Evolutionary conservation across 2,113 vertebrate genomes (phyloP).

Genomic region (Orycteropus afer): DNA sequence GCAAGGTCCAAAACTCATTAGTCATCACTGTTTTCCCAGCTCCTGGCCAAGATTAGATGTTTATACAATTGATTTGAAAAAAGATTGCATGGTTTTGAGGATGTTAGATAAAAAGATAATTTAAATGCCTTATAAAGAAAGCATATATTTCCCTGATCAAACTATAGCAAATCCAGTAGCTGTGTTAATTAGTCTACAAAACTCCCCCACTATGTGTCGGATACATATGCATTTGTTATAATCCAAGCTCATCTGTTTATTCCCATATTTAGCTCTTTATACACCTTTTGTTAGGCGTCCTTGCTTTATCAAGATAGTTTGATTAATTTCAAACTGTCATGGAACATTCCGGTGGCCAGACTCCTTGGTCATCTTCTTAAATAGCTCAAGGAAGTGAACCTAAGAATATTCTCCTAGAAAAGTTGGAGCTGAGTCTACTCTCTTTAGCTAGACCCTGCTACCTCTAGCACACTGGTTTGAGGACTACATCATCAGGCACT

Average conservation of each 20-base stretch:
- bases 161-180: background rate
- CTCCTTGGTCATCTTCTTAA: conserved; percentile 7
- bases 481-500: accelerated
- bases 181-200: background rate
- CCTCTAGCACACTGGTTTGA: background rate
- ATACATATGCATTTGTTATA: background rate
- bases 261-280: background rate
- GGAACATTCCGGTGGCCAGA: background rate
- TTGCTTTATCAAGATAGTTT: background rate
- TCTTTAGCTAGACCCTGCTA: background rate
- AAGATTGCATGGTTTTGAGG: background rate
- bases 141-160: background rate
- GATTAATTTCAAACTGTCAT: background rate
- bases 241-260: background rate
- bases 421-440: background rate
- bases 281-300: background rate
- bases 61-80: conserved; percentile 41
- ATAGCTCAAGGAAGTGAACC: background rate
- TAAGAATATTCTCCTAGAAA: background rate
- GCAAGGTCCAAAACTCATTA: background rate
- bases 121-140: conserved; percentile 44
- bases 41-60: background rate
- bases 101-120: background rate
- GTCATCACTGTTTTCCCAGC: background rate
- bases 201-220: background rate